These are phyloP conservation scores for Clarias laeviceps DNA, from an alignment of 2,797 vertebrate species.

Conservation along the genomic window DNA sequence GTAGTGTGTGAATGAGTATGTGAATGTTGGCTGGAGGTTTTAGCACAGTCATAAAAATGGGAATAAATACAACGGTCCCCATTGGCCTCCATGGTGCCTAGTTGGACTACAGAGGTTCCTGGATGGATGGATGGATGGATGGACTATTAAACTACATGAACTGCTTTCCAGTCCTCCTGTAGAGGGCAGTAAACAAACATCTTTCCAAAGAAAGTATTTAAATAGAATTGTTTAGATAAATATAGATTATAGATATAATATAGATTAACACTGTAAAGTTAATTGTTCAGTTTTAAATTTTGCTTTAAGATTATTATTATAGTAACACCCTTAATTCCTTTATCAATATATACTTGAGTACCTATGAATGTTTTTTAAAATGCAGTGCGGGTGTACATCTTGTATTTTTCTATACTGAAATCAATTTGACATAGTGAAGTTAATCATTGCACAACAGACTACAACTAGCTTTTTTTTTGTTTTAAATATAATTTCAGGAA, in stretches of 20 bases:
- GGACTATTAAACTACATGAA: background rate
- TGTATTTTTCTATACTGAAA: background rate
- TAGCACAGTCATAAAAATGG: too few relatives aligned
- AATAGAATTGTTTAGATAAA: background rate
- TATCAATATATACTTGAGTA: background rate
- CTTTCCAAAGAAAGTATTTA: background rate
- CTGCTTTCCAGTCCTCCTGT: constrained; percentile 51
- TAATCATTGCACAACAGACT: background rate
- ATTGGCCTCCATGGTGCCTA: too few relatives aligned
- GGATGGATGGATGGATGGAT: too few relatives aligned
- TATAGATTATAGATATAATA: background rate
- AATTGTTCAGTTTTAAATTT: background rate
- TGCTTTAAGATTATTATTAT: background rate
- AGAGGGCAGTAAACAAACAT: constrained; percentile 69
- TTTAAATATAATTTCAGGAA: background rate
- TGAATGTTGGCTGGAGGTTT: too few relatives aligned
- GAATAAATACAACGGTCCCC: too few relatives aligned
- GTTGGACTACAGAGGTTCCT: too few relatives aligned
- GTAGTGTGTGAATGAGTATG: too few relatives aligned
- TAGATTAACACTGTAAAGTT: background rate
- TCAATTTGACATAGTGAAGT: background rate
- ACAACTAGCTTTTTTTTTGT: background rate
- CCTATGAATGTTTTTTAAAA: background rate
- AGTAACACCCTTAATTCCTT: background rate
- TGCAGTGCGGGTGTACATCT: background rate